Base-by-base conservation (phyloP, 2,888 invertebrate genomes). In the Catocala sponsa region DNA sequence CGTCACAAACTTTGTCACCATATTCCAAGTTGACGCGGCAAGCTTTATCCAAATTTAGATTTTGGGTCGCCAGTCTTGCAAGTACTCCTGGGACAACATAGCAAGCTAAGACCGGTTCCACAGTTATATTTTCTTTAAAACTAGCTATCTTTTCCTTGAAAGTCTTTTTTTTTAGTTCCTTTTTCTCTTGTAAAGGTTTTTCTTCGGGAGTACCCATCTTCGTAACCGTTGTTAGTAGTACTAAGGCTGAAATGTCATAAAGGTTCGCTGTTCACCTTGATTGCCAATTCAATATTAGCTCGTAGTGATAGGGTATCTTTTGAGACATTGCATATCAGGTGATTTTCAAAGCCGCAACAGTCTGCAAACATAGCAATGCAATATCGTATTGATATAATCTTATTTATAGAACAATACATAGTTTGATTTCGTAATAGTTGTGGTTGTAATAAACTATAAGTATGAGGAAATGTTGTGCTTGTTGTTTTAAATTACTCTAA, bases 1-100 rank as follows among this genome's bases (percentile, higher is more conserved):
- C 97, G 78, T 96, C 95, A 84, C 98, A 98, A 0, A 98, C 95
- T 58, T 94, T 91, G 55, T 96, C 95, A 0, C 96, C 95, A 81
- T 96, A 97, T 0, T 92, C 93, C 80, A 97, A 92, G 81, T 98
- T 98, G 0, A 98, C 97, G 15, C 97, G 91, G 79, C 98, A 98
- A 0, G 98, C 98, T 89, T 98, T 98, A 81, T 98, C 98, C 74
- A 98, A 91, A 87, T 97, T 97, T 15, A 98, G 88, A 87, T 98
- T 98, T 88, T 98, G 98, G 5, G 97, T 97, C 4, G 97, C 97
- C 59, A 98, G 85, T 65, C 96, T 95, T 0, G 97, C 96, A n/a
- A 96, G 79, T 0, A 95, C 94, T 69, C 95, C 95, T 2, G 96
- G 96, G 69, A 96, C 90, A 0, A 96, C 95, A 76, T 95, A 96